Conservation (phyloP, 2,888 invertebrate genomes). For the Pyrocoelia pectoralis region DNA sequence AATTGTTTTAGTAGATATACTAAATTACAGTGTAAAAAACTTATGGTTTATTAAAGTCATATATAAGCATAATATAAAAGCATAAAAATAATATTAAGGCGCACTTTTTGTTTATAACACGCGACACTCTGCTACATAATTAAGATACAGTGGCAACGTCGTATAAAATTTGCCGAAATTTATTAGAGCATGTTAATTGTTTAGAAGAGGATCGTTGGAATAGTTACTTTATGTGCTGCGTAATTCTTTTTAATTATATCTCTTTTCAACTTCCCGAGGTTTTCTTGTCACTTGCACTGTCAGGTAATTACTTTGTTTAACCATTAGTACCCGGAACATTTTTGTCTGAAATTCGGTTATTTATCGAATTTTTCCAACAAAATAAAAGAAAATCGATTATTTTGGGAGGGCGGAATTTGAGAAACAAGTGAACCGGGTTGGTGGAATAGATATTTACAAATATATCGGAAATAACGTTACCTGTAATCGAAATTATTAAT, state of each 20-base stretch:
- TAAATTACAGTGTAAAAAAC: not conserved
- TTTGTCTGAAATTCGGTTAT: too few relatives aligned
- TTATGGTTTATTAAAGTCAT: not conserved
- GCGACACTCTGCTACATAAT: not conserved
- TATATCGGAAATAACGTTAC: too few relatives aligned
- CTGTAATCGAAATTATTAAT: too few relatives aligned
- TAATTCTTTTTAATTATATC: not conserved
- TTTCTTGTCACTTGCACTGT: not conserved
- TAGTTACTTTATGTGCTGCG: not conserved
- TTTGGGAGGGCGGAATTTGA: too few relatives aligned
- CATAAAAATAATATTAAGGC: too few relatives aligned
- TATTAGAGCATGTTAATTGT: slow-evolving; percentile 6
- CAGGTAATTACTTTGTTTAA: not conserved
- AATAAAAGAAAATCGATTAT: too few relatives aligned
- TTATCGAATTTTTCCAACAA: too few relatives aligned
- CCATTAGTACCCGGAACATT: too few relatives aligned
- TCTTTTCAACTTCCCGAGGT: not conserved
- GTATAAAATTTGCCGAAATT: slow-evolving; percentile 6
- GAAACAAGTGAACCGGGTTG: too few relatives aligned
- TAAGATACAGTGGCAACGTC: not conserved
- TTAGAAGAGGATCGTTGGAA: not conserved
- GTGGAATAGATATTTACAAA: too few relatives aligned
- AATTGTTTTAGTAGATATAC: not conserved
- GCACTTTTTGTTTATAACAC: not conserved
- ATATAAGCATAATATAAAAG: too few relatives aligned